Percentiles rank a stretch among this genome's conserved stretches.
phyloP scores from a whole-genome alignment of 2,797 vertebrate species.

The Micrastur ruficollis region DNA sequence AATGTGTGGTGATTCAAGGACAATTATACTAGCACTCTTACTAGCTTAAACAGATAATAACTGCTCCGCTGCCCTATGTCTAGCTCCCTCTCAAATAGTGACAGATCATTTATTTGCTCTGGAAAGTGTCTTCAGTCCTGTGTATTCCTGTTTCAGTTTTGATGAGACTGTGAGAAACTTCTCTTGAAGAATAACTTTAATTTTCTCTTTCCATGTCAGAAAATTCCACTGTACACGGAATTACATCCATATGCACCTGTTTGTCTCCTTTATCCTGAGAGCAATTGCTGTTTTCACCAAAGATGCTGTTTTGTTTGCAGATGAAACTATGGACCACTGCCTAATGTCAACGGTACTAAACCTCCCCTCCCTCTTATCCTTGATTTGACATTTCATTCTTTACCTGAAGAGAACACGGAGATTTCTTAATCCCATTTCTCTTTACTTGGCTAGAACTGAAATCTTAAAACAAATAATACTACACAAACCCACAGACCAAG shows the following conservation, averaged over 20 bases:
- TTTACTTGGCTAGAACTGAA: not conserved
- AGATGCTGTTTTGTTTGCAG: constrained; percentile 85
- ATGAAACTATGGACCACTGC: constrained; percentile 88
- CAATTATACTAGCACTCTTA: not conserved
- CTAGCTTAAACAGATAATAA: not conserved
- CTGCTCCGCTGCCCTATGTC: not conserved
- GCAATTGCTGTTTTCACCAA: constrained; percentile 89
- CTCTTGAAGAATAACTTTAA: not conserved
- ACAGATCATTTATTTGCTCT: not conserved
- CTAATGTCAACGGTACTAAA: constrained; percentile 82
- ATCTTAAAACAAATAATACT: not conserved
- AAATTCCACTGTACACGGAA: constrained; percentile 91
- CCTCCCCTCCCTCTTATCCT: not conserved
- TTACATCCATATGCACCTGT: constrained; percentile 92
- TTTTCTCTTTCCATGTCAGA: constrained; percentile 65
- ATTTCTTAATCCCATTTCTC: not conserved
- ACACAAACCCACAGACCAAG: not conserved
- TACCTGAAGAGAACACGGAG: not conserved
- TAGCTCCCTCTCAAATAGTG: not conserved
- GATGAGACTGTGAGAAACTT: not conserved
- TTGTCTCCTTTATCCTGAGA: constrained; percentile 87
- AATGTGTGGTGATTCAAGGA: not conserved
- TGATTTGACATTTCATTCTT: not conserved
- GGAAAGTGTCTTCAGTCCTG: not conserved
- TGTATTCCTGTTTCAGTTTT: not conserved